Percentiles rank a stretch among this genome's conserved stretches.
These are phyloP conservation scores for Tricholauxania praeusta DNA, from an alignment of 2,888 invertebrate species.

Conservation along the genomic window DNA sequence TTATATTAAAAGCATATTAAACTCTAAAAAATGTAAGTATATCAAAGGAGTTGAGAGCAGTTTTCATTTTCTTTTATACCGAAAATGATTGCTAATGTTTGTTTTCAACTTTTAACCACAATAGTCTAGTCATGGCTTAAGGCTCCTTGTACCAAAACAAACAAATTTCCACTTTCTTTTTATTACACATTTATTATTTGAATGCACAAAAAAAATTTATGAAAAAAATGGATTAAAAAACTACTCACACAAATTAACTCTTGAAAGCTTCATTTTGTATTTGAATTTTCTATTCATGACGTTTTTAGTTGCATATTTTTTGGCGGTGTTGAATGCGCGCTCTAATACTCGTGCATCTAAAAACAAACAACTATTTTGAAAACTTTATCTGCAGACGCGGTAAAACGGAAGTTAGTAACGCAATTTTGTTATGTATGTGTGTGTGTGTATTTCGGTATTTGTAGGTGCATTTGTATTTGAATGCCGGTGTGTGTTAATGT, in stretches of 20 bases:
- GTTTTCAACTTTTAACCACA: too few species aligned
- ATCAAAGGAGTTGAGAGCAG: too few species aligned
- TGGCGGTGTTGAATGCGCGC: neutral
- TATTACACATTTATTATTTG: too few species aligned
- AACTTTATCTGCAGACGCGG: slow-evolving; percentile 3
- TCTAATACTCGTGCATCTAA: neutral
- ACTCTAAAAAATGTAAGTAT: too few species aligned
- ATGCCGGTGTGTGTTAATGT: neutral
- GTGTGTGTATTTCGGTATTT: neutral
- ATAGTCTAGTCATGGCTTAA: too few species aligned
- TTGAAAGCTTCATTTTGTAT: slow-evolving; percentile 17
- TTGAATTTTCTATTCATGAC: slow-evolving; percentile 1
- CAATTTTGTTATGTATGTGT: slow-evolving; percentile 14
- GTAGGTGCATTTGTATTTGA: neutral
- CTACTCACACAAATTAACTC: slow-evolving; percentile 1
- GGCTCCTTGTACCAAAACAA: too few species aligned
- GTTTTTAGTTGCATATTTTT: slow-evolving; percentile 4
- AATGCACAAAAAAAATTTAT: too few species aligned
- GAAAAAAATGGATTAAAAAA: too few species aligned
- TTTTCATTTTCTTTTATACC: too few species aligned
- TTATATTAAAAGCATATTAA: too few species aligned
- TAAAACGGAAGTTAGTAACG: neutral
- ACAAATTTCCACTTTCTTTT: too few species aligned
- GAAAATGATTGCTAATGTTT: too few species aligned
- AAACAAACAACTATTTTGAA: neutral